These are phyloP conservation scores for Macropus fuliginosus DNA, from an alignment of 2,797 vertebrate species.

Conservation along the genomic window DNA sequence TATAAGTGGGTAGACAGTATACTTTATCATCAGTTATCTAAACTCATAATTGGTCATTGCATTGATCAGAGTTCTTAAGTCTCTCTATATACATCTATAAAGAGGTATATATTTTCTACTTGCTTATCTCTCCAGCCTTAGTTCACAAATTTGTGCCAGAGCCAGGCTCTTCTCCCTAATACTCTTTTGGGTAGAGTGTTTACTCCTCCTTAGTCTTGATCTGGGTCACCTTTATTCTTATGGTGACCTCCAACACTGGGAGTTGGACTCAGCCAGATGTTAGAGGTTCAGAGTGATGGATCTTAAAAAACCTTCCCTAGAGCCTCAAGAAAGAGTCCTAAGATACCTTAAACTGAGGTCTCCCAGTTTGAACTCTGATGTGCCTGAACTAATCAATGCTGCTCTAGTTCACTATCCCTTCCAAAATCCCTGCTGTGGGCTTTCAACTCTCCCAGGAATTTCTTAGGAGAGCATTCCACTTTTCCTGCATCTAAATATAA, in stretches of 20 bases:
- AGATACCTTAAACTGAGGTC: not conserved
- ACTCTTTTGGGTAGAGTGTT: not conserved
- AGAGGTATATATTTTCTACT: not conserved
- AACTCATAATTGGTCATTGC: not conserved
- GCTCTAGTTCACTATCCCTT: not conserved
- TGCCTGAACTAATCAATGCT: not conserved
- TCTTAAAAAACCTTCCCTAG: not conserved
- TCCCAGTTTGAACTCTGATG: not conserved
- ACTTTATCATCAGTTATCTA: not conserved
- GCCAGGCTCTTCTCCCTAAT: not conserved
- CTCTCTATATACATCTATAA: not conserved
- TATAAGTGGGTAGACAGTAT: not conserved
- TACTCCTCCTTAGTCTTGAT: not conserved
- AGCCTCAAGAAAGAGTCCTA: not conserved
- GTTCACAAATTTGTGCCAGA: not conserved
- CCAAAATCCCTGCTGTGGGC: not conserved
- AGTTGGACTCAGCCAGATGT: not conserved
- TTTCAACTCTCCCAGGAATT: not conserved
- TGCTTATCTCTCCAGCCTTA: not conserved
- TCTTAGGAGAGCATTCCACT: not conserved
- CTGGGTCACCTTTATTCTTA: not conserved
- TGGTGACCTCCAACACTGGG: not conserved
- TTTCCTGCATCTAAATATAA: not conserved
- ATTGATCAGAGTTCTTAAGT: not conserved
- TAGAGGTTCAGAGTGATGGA: not conserved